A percentile compares a stretch with the other conserved stretches of the same genome.
phyloP scores from a whole-genome alignment of 2,797 vertebrate species.

The Xerus rutilus region DNA sequence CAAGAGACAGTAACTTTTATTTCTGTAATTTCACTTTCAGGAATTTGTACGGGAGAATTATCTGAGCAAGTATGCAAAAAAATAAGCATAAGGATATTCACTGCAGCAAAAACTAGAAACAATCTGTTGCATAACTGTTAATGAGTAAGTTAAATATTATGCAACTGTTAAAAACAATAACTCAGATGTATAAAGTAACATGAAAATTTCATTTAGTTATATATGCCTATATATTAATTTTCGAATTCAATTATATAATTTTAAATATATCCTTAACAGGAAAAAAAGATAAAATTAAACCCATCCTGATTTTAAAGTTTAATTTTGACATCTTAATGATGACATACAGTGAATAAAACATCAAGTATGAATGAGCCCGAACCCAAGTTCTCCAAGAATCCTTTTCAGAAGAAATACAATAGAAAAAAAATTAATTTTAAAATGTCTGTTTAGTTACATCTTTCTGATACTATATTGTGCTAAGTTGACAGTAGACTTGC shows the following conservation, averaged over 20 bases:
- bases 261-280: slow-evolving; percentile 22
- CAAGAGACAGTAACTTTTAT: not conserved
- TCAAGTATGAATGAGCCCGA: slow-evolving; percentile 1
- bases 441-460: not conserved
- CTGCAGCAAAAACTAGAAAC: not conserved
- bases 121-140: not conserved
- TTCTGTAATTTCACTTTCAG: not conserved
- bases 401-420: slow-evolving; percentile 20
- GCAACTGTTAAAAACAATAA: not conserved
- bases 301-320: slow-evolving; percentile 41
- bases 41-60: not conserved
- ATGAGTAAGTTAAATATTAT: not conserved
- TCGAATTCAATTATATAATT: slow-evolving; percentile 30
- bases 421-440: not conserved
- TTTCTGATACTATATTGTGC: not conserved
- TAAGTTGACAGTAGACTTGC: not conserved
- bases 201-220: slow-evolving; percentile 1
- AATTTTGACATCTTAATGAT: not conserved
- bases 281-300: slow-evolving; percentile 14
- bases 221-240: not conserved
- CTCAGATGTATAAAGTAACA: not conserved
- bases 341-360: not conserved
- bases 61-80: not conserved
- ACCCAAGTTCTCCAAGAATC: not conserved
- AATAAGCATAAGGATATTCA: not conserved